Conservation (phyloP, 2,797 vertebrate species). For the Sciurus carolinensis region DNA sequence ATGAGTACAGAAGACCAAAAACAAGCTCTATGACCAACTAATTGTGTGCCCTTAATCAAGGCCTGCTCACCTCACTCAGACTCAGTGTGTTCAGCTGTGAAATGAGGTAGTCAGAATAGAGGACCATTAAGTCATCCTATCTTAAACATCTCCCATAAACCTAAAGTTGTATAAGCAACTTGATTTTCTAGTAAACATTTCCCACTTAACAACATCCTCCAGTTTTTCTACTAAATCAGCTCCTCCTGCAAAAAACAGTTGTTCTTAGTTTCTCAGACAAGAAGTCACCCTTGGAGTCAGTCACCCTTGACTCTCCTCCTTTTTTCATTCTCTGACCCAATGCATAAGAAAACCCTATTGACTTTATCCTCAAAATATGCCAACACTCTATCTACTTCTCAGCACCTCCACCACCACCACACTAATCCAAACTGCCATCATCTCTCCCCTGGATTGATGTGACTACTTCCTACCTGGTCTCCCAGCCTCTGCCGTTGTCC, state of each 20-base stretch:
- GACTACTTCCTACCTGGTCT: background rate
- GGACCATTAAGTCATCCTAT: background rate
- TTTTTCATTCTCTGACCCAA: background rate
- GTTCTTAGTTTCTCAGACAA: background rate
- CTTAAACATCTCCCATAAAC: background rate
- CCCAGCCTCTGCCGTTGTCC: background rate
- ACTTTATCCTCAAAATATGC: background rate
- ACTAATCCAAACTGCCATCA: background rate
- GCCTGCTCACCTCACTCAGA: background rate
- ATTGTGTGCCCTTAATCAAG: background rate
- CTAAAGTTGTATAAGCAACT: background rate
- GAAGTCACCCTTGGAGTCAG: background rate
- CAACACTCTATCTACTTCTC: background rate
- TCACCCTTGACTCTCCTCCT: background rate
- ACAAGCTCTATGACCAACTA: background rate
- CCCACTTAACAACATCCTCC: background rate
- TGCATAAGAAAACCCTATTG: background rate
- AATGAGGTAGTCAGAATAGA: background rate
- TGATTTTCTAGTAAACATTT: conserved; percentile 17
- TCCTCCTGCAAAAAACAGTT: background rate
- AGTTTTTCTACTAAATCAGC: background rate
- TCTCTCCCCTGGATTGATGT: background rate
- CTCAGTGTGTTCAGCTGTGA: background rate
- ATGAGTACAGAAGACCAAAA: background rate
- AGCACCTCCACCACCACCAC: background rate